Evolutionary conservation across 2,113 vertebrate species (phyloP), one percentile per base, ranked within the genome.

Genomic region (Poicephalus meyeri): DNA sequence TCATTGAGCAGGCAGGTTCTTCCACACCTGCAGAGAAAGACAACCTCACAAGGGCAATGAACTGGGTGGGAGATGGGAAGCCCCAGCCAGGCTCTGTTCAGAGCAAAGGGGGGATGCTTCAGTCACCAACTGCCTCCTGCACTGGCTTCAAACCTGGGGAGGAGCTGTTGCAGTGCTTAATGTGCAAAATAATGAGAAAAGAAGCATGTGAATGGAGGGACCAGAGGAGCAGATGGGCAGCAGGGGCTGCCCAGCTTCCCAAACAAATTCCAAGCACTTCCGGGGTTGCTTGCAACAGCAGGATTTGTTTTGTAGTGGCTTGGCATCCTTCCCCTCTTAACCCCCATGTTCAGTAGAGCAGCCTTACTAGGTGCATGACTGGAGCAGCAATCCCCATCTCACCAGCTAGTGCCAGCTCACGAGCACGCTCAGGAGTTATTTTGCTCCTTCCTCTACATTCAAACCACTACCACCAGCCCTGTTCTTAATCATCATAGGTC

Each of bases 241-340:
- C 12, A 35, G 25, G 77, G 71, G 73, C 93, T 95, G 81, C 95
- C 89, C 91, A 23, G 87, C 89, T 87, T 87, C 80, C 61, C 80
- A 60, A 35, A 87, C 80, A 23, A 90, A 95, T 95, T 94, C 95
- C 95, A 81, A 84, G 31, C 81, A 13, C 93, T 92, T 80, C 92
- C 91, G 86, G 94, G 94, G 93, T 95, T 97, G 95, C 88, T 88
- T 52, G 53, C 82, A 35, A 58, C 86, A 94, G 90, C 82, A 88
- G 94, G 83, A 66, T 86, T 92, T 95, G 83, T 87, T 95, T 92
- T 93, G 89, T 89, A 93, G 91, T 0, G 65, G 83, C 92, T 94
- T 93, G 95, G 92, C 94, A 80, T 78, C 94, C 61, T 96, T 91
- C 92, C 86, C 77, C 47, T 42, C 92, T 81, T 70, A 80, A 42